These are phyloP conservation scores for Formica aserva DNA, from an alignment of 2,888 invertebrate species.

Conservation along the genomic window DNA sequence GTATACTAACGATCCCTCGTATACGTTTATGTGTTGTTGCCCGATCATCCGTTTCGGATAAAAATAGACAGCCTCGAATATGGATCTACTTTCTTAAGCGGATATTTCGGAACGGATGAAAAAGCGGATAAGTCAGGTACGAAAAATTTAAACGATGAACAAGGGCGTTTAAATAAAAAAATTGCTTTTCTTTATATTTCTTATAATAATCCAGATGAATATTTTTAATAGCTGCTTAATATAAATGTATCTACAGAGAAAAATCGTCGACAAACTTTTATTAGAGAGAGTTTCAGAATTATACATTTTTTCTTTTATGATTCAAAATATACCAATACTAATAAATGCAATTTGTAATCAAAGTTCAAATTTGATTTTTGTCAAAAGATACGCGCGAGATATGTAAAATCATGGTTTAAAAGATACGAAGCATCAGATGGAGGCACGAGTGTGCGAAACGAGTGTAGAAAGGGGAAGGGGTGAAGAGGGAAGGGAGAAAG, in stretches of 20 bases:
- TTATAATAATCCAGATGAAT: not conserved
- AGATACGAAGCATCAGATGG: slow-evolving; percentile 62
- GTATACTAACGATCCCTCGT: slow-evolving; percentile 67
- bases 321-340: not conserved
- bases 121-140: not conserved
- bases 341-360: slow-evolving; percentile 24
- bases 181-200: not conserved
- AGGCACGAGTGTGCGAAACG: slow-evolving; percentile 62
- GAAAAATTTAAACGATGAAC: slow-evolving; percentile 10
- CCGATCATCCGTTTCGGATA: slow-evolving; percentile 22
- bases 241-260: not conserved
- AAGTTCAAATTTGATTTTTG: slow-evolving; percentile 53
- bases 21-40: slow-evolving; percentile 2
- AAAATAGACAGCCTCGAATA: slow-evolving; percentile 52
- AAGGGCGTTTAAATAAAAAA: not conserved
- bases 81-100: slow-evolving; percentile 40
- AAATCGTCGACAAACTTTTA: not conserved
- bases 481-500: not conserved
- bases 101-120: slow-evolving; percentile 34
- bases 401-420: slow-evolving; percentile 71
- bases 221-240: not conserved
- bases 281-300: not conserved
- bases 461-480: slow-evolving; percentile 39
- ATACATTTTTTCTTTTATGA: not conserved
- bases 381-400: slow-evolving; percentile 67